Percentiles rank a stretch among this genome's conserved stretches.
phyloP scores from a whole-genome alignment of 2,113 vertebrate genomes.

The Sporophila hypoxantha region DNA sequence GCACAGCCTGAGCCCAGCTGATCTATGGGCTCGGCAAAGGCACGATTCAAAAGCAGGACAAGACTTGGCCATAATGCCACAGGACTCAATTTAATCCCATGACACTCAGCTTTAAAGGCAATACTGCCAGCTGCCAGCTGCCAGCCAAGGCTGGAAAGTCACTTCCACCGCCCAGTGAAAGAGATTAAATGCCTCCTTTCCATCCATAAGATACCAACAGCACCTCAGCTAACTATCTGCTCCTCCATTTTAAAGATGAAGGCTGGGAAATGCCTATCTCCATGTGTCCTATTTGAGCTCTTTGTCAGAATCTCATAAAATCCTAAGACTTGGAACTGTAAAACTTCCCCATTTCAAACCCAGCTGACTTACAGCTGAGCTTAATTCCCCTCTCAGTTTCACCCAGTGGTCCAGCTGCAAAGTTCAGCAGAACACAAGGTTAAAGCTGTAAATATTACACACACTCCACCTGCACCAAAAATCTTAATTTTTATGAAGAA shows the following conservation, averaged over 20 bases:
- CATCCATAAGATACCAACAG: background rate
- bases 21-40: background rate
- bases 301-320: background rate
- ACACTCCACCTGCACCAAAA: background rate
- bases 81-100: conserved; percentile 13
- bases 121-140: background rate
- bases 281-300: fast-evolving
- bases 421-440: background rate
- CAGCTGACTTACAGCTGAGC: background rate
- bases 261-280: background rate
- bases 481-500: background rate
- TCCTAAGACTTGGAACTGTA: background rate
- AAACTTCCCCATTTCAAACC: background rate
- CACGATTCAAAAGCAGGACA: background rate
- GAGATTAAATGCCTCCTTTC: conserved; percentile 5
- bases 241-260: conserved; percentile 1
- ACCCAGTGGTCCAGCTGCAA: background rate
- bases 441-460: background rate
- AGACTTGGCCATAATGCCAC: background rate
- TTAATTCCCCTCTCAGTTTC: conserved; percentile 1
- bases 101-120: background rate
- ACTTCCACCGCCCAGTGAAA: background rate
- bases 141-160: background rate
- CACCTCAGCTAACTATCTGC: background rate
- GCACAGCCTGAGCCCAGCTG: conserved; percentile 1